Conservation (phyloP, 1,140 invertebrate species). For the Pissodes strobi region DNA sequence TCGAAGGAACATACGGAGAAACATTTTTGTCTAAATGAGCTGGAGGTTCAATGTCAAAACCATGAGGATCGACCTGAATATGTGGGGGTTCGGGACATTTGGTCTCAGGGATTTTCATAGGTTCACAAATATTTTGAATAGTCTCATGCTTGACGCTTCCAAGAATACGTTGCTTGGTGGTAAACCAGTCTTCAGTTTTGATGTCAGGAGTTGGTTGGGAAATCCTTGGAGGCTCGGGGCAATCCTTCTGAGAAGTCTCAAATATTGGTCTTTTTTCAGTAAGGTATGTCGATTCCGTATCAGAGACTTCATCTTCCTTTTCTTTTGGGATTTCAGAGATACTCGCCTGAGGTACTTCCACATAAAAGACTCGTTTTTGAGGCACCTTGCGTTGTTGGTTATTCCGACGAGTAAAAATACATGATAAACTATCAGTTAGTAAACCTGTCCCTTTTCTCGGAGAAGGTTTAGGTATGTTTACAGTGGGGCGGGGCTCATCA, state of each 20-base stretch:
- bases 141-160: slow-evolving; percentile 4
- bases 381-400: slow-evolving; percentile 3
- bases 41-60: slow-evolving; percentile 27
- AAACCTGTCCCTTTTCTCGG: slow-evolving; percentile 9
- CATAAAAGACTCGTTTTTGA: slow-evolving; percentile 16
- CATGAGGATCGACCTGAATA: slow-evolving; percentile 18
- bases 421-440: slow-evolving; percentile 27
- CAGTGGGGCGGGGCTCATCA: not conserved
- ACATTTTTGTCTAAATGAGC: slow-evolving; percentile 21
- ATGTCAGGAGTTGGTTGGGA: slow-evolving; percentile 29
- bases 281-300: not conserved
- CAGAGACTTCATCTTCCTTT: not conserved
- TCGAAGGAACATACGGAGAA: slow-evolving; percentile 23
- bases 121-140: not conserved
- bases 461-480: not conserved
- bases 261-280: not conserved
- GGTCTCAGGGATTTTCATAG: not conserved
- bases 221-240: slow-evolving; percentile 24
- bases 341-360: not conserved
- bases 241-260: not conserved
- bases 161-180: slow-evolving; percentile 22
- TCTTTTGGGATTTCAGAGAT: not conserved
- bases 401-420: slow-evolving; percentile 22
- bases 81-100: not conserved
- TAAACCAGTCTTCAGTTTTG: slow-evolving; percentile 23